Base-by-base conservation (phyloP, 2,797 vertebrate species). In the Notolabrus celidotus region DNA sequence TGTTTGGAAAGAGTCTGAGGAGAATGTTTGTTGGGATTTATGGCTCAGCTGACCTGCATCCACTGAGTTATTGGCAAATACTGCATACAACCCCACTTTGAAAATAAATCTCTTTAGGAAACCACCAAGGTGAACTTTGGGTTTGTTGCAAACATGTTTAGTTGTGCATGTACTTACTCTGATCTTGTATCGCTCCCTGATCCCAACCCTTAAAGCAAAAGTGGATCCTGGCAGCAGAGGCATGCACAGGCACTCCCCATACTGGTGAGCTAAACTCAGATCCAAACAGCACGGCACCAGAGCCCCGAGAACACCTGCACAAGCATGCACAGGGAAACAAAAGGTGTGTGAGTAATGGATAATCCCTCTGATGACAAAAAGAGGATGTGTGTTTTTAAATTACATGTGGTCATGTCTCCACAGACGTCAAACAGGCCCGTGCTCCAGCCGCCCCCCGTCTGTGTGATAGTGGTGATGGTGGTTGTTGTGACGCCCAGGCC, bases 171-270 rank as follows among this genome's bases (percentile, higher is more conserved):
- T 31, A 71, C 94, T 94, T 90, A 97, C 95, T 83, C 64, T 86
- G 87, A 97, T 96, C 87, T 95, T 96, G 84, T 95, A 93, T 51
- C 95, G 89, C 87, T 96, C 96, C 82, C 96, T 90, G 80, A 94
- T 93, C 54, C 94, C 95, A n/a, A 94, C 93, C 53, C 96, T 92
- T 66, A 96, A 73, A 22, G 95, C 95, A 29, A 96, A 91, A 8
- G 95, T 94, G 67, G 96, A 95, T 17, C 95, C 96, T 0, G 94
- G 95, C 11, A 97, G 86, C 64, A 96, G 68, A 7, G 96, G 94
- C 83, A 95, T 85, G 78, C 95, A 96, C 51, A 94, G 54, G 71
- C 94, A 94, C 78, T 96, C 96, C 23, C 95, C 95, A 3, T 91
- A 94, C 79, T 90, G 93, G 71, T 96, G 93, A 57, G 95, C 93